These are phyloP conservation scores for Microplitis mediator DNA, from an alignment of 1,140 invertebrate genomes.

Conservation along the genomic window DNA sequence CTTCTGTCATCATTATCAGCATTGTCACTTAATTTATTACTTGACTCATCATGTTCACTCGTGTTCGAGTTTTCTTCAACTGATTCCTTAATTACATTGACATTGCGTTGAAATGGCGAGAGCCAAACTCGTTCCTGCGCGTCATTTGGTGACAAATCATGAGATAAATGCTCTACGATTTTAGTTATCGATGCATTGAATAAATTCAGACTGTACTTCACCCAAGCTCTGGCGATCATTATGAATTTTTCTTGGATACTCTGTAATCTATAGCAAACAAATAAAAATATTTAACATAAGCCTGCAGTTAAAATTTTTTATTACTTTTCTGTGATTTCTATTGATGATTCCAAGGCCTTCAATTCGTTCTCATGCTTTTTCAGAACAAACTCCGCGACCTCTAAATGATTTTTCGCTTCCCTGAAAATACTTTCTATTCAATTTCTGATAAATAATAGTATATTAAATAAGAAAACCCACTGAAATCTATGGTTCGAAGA, in stretches of 20 bases:
- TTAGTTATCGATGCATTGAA: conserved; percentile 65
- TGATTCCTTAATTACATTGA: background rate
- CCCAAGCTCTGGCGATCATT: conserved; percentile 69
- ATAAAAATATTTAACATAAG: too few relatives aligned
- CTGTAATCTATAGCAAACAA: conserved; percentile 49
- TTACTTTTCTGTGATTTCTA: conserved; percentile 17
- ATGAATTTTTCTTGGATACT: conserved; percentile 64
- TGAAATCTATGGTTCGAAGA: conserved; percentile 53
- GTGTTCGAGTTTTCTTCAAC: too few relatives aligned
- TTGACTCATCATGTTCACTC: too few relatives aligned
- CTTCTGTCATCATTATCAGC: too few relatives aligned
- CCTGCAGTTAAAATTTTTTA: background rate
- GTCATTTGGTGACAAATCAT: conserved; percentile 35
- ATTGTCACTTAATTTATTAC: too few relatives aligned
- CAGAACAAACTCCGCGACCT: conserved; percentile 62
- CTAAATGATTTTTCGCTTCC: conserved; percentile 68
- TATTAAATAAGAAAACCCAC: conserved; percentile 9
- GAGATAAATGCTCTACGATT: conserved; percentile 53
- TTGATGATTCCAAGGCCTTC: conserved; percentile 46
- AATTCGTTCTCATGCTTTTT: conserved; percentile 59
- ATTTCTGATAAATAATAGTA: background rate
- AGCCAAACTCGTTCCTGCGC: conserved; percentile 26
- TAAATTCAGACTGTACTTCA: conserved; percentile 68
- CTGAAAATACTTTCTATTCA: conserved; percentile 26
- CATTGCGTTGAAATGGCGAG: background rate